A percentile compares a stretch with the other conserved stretches of the same genome.
These are phyloP conservation scores for Malthinus seriepunctatus DNA, from an alignment of 2,888 invertebrate genomes.

Conservation along the genomic window DNA sequence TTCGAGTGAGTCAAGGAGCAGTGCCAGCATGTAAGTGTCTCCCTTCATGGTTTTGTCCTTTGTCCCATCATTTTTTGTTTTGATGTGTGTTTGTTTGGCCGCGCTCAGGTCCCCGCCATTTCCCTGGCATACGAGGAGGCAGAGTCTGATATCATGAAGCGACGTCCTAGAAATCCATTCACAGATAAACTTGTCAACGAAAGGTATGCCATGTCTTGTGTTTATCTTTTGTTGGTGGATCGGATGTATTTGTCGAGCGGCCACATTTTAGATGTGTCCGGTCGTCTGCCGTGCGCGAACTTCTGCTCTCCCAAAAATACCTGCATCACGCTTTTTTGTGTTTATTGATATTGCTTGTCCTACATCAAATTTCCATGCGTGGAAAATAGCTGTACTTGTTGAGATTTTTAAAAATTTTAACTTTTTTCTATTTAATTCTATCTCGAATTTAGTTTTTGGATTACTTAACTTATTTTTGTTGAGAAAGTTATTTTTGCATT, in stretches of 20 bases:
- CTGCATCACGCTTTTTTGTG: conserved; percentile 27
- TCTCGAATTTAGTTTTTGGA: conserved; percentile 1
- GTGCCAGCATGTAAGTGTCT: conserved; percentile 50
- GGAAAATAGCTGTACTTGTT: background rate
- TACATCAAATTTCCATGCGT: background rate
- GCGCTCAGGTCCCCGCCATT: conserved; percentile 91
- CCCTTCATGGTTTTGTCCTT: conserved; percentile 27
- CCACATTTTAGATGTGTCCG: conserved; percentile 28
- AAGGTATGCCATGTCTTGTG: conserved; percentile 70
- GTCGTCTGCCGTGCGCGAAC: conserved; percentile 37
- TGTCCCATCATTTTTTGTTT: conserved; percentile 41
- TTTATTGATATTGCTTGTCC: conserved; percentile 11
- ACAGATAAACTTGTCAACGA: conserved; percentile 98
- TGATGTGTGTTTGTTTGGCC: conserved; percentile 54
- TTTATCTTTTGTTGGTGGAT: conserved; percentile 46
- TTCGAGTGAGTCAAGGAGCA: conserved; percentile 45
- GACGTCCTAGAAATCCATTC: conserved; percentile 96
- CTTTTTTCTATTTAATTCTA: background rate
- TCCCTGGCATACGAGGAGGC: conserved; percentile 98
- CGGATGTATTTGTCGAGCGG: conserved; percentile 30
- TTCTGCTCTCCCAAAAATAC: conserved; percentile 43
- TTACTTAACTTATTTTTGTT: background rate
- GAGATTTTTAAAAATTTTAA: background rate
- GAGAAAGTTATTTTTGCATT: background rate
- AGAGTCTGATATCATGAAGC: conserved; percentile 99